phyloP scores from a whole-genome alignment of 2,113 vertebrate species.

The Datnioides undecimradiatus region DNA sequence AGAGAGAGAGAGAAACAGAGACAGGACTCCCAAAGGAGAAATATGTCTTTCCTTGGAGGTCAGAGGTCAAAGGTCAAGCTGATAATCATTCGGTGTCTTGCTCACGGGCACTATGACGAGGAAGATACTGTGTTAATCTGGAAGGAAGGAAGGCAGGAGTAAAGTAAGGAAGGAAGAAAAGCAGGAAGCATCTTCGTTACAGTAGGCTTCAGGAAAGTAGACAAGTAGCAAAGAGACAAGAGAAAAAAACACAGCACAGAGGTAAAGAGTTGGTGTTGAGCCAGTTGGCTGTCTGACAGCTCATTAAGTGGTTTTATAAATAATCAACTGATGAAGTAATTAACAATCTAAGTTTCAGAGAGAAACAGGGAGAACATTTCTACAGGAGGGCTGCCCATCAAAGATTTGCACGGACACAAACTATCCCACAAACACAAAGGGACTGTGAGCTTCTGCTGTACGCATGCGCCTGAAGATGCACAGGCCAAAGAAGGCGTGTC shows the following conservation, averaged over 20 bases:
- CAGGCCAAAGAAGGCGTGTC: too few relatives aligned
- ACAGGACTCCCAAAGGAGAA: neutral
- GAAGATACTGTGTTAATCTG: neutral
- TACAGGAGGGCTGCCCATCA: neutral
- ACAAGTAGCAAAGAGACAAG: conserved; percentile 19
- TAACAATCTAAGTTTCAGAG: conserved; percentile 77
- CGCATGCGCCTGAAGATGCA: neutral
- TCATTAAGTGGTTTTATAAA: conserved; percentile 82
- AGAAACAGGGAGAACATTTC: conserved; percentile 25
- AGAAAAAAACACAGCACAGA: neutral
- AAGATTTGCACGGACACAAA: conserved; percentile 3
- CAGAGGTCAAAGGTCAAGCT: conserved; percentile 19
- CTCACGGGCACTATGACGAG: neutral
- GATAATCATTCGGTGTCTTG: neutral
- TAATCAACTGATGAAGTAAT: conserved; percentile 82
- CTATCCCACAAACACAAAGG: neutral
- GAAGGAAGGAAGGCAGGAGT: neutral
- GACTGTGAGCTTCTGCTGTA: neutral
- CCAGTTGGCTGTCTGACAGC: conserved; percentile 78
- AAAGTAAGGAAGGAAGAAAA: conserved; percentile 6
- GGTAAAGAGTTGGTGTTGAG: conserved; percentile 61
- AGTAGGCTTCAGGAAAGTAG: conserved; percentile 9
- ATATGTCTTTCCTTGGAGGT: neutral
- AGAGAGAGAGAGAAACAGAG: too few relatives aligned
- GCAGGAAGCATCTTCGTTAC: neutral